phyloP scores from a whole-genome alignment of 1,140 invertebrate genomes.

The Papilio polytes region DNA sequence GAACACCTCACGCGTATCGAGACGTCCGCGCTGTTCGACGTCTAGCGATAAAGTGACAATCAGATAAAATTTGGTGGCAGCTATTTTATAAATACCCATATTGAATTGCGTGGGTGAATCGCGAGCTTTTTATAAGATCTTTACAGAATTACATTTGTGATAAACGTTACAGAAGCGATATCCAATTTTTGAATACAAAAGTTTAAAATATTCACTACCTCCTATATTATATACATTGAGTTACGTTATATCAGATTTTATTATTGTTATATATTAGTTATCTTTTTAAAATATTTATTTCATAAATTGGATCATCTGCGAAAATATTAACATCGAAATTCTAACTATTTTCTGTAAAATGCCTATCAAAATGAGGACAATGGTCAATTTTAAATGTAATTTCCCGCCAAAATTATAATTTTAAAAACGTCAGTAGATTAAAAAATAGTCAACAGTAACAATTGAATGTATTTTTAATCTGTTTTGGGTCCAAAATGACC shows the following conservation, averaged over 20 bases:
- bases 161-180: slow-evolving; percentile 61
- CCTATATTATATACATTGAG: slow-evolving; percentile 56
- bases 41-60: slow-evolving; percentile 53
- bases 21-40: slow-evolving; percentile 60
- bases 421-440: slow-evolving; percentile 26
- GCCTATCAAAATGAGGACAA: slow-evolving; percentile 49
- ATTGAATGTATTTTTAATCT: slow-evolving; percentile 43
- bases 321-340: slow-evolving; percentile 63
- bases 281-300: slow-evolving; percentile 45
- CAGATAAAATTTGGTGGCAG: slow-evolving; percentile 59
- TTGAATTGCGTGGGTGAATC: slow-evolving; percentile 60
- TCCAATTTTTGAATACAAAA: slow-evolving; percentile 68
- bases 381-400: slow-evolving; percentile 51
- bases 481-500: slow-evolving; percentile 58
- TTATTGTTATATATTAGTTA: slow-evolving; percentile 61
- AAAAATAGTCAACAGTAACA: slow-evolving; percentile 18
- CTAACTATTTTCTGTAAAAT: slow-evolving; percentile 47
- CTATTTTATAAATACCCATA: slow-evolving; percentile 59
- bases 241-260: slow-evolving; percentile 62
- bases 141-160: slow-evolving; percentile 78
- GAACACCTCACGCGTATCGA: slow-evolving; percentile 18
- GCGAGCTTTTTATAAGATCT: slow-evolving; percentile 76
- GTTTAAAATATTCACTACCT: slow-evolving; percentile 49
- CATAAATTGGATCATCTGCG: slow-evolving; percentile 72
- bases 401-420: slow-evolving; percentile 23